A percentile compares a stretch with the other conserved stretches of the same genome.
phyloP scores from a whole-genome alignment of 37 sponge, comb jelly and placozoan species.

The Tethya wilhelma region DNA sequence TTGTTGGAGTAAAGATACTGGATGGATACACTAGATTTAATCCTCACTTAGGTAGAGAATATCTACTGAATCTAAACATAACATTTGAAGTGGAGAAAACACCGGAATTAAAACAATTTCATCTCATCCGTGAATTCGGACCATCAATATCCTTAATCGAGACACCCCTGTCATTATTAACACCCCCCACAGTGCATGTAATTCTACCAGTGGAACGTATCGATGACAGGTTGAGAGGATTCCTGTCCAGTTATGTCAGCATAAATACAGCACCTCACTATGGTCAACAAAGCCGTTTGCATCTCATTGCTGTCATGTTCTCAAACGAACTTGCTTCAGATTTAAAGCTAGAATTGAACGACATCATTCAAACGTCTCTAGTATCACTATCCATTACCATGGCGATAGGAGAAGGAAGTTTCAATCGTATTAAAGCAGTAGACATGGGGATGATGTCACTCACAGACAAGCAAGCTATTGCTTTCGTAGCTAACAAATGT shows the following conservation, averaged over 20 bases:
- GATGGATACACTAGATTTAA: constrained; percentile 38
- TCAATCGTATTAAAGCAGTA: constrained; percentile 15
- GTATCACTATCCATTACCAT: constrained; percentile 1
- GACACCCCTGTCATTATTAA: not conserved
- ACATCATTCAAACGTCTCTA: constrained; percentile 1
- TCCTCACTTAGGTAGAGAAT: constrained; percentile 34
- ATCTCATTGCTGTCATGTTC: constrained; percentile 49
- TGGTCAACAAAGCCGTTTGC: no score
- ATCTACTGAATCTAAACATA: constrained; percentile 23
- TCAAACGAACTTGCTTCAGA: constrained; percentile 5
- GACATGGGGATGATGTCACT: constrained; percentile 31
- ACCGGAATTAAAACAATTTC: not conserved
- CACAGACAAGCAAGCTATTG: constrained; percentile 8
- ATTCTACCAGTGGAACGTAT: constrained; percentile 22
- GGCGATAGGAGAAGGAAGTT: constrained; percentile 5
- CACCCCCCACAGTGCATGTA: not conserved
- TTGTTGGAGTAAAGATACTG: not conserved
- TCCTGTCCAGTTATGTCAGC: constrained; percentile 5
- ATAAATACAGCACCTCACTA: not conserved
- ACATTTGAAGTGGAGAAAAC: not conserved
- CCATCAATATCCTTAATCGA: constrained; percentile 12
- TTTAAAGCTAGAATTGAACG: not conserved
- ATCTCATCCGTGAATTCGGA: constrained; percentile 1
- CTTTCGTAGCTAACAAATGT: constrained; percentile 49
- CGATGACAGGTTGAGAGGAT: constrained; percentile 8